These are phyloP conservation scores for Choloepus hoffmanni DNA, from an alignment of 2,113 vertebrate species.

Conservation along the genomic window DNA sequence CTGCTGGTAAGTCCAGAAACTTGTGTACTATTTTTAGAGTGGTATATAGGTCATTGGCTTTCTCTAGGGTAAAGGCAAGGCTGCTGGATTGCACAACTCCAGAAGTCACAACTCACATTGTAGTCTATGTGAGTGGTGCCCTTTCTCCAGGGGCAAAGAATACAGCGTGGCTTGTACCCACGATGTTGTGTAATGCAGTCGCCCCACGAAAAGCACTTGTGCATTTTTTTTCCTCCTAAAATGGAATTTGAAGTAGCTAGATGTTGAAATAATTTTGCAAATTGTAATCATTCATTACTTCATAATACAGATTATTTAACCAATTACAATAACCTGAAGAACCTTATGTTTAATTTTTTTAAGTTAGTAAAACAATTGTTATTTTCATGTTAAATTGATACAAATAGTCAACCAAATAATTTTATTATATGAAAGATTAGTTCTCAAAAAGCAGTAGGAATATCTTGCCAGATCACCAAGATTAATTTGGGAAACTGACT, in stretches of 20 bases:
- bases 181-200: not conserved
- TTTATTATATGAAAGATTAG: conserved; percentile 36
- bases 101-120: not conserved
- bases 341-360: conserved; percentile 26
- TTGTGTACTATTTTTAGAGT: conserved; percentile 44
- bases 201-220: not conserved
- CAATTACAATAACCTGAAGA: not conserved
- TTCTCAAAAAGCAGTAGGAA: conserved; percentile 16
- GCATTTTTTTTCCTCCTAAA: conserved; percentile 33
- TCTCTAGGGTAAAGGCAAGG: not conserved
- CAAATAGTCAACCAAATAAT: not conserved
- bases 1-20: conserved; percentile 92
- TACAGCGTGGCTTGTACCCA: not conserved
- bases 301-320: conserved; percentile 14
- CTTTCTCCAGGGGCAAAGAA: not conserved
- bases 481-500: conserved; percentile 53
- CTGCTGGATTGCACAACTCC: not conserved
- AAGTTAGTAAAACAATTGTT: not conserved
- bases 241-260: not conserved
- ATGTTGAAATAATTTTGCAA: conserved; percentile 47
- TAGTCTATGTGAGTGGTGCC: not conserved
- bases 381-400: conserved; percentile 34
- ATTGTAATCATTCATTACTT: conserved; percentile 23
- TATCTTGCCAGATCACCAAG: not conserved
- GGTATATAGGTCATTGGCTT: not conserved